Conservation (phyloP, 92 coral and sea anemone species). For the Desmophyllum pertusum region DNA sequence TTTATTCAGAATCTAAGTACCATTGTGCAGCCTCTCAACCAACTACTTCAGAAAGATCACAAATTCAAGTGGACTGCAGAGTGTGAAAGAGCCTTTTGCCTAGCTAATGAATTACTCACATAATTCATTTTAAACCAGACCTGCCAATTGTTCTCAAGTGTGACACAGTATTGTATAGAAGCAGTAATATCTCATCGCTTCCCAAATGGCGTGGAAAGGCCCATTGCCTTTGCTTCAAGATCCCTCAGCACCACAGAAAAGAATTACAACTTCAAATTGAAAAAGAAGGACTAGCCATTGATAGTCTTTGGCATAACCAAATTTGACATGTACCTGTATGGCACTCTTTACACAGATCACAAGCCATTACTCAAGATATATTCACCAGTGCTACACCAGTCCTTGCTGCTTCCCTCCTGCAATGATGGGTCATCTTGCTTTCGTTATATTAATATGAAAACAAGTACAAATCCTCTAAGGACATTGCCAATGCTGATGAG, state of each 20-base stretch:
- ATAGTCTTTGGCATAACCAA: neutral
- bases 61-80: constrained; percentile 32
- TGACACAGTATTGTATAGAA: constrained; percentile 8
- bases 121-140: constrained; percentile 32
- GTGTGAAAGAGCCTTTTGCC: constrained; percentile 44
- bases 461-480: constrained; percentile 30
- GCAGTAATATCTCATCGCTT: neutral
- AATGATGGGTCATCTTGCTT: constrained; percentile 32
- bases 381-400: constrained; percentile 31
- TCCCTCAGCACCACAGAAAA: neutral
- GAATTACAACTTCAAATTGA: constrained; percentile 33
- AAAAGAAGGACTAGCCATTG: constrained; percentile 26
- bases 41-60: constrained; percentile 41
- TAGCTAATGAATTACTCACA: constrained; percentile 40
- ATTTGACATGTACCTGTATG: constrained; percentile 45
- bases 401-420: constrained; percentile 29
- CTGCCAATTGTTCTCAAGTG: neutral
- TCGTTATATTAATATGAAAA: constrained; percentile 42
- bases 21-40: constrained; percentile 47
- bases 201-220: constrained; percentile 5
- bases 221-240: constrained; percentile 21
- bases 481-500: constrained; percentile 55
- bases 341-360: neutral
- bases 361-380: no score
- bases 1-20: constrained; percentile 57